Base-by-base conservation (phyloP, 2,113 vertebrate genomes). In the Trachemys scripta region DNA sequence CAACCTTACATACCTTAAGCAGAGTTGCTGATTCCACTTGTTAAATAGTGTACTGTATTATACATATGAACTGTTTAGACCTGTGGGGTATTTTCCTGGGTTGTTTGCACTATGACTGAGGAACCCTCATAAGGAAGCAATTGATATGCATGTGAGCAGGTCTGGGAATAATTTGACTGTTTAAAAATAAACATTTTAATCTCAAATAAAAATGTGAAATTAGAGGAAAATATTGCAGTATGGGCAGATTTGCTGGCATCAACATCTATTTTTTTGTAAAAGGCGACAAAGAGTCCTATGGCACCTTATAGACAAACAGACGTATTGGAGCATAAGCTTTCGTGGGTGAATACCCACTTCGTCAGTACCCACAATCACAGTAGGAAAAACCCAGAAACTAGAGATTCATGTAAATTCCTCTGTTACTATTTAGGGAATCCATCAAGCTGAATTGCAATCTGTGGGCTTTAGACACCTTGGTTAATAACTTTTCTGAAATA, bases 41-140 rank as follows among this genome's bases (percentile, higher is more conserved):
- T 95, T 89, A 72, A 5, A 13, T 25, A 69, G 47, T 4, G 45
- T 78, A 94, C 90, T 92, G 89, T 87, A 57, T 27, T 45, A 59
- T 83, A 83, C 27, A 45, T 4, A 6, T 27, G 38, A 59, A 19
- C 17, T 59, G 25, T 45, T 83, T 19, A 57, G 81, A 38, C 50
- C 88, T 14, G 91, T 59, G n/a, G 10, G 29, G 6, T 86, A 81
- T 90, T 50, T 79, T 92, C 47, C 8, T 31, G 11, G 88, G 88
- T 25, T 49, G 51, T 79, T 86, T 82, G 29, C 62, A 5, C 35
- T 89, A 0, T 0, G 62, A 89, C 72, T 45, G 31, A 94, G 42
- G 35, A 65, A 2, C 13, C 10, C 49, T 78, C 53, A 22, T 1
- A 6, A 84, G 76, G 3, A 2, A 1, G 5, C 81, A 2, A 2